A percentile compares a stretch with the other conserved stretches of the same genome.
Evolutionary conservation across 2,888 invertebrate species (phyloP).

Genomic region (Dendrolimus houi): DNA sequence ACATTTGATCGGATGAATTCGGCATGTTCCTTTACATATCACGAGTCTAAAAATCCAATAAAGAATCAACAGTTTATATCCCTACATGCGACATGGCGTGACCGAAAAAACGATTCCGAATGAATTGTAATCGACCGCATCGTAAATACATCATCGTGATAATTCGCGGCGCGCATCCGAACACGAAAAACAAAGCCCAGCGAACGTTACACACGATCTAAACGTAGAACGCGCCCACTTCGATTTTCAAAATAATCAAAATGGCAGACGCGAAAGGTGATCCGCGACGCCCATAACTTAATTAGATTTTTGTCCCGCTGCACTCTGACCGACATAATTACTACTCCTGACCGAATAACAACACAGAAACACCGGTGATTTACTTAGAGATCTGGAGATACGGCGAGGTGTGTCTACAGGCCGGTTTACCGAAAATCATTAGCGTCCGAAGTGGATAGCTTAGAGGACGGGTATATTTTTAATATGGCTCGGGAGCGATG

Average conservation of each 20-base stretch:
- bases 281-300: conserved; percentile 61
- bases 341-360: conserved; percentile 66
- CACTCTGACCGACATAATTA: conserved; percentile 76
- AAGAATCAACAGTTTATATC: conserved; percentile 52
- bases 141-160: conserved; percentile 67
- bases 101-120: conserved; percentile 67
- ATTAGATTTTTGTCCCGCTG: conserved; percentile 71
- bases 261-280: conserved; percentile 52
- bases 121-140: conserved; percentile 54
- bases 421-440: conserved; percentile 76
- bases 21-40: conserved; percentile 45
- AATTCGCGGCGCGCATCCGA: conserved; percentile 51
- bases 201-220: conserved; percentile 14
- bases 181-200: conserved; percentile 35
- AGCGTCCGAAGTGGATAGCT: conserved; percentile 64
- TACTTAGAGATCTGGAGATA: conserved; percentile 70
- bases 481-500: conserved; percentile 72
- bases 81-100: conserved; percentile 73
- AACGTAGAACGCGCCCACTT: conserved; percentile 20
- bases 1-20: conserved; percentile 42
- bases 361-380: conserved; percentile 58
- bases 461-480: conserved; percentile 70
- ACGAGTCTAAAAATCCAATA: conserved; percentile 53
- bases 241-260: conserved; percentile 37
- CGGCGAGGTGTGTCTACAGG: conserved; percentile 60